Percentiles rank a stretch among this genome's conserved stretches.
phyloP scores from a whole-genome alignment of 2,888 invertebrate genomes.

The Platerodrilus igneus region DNA sequence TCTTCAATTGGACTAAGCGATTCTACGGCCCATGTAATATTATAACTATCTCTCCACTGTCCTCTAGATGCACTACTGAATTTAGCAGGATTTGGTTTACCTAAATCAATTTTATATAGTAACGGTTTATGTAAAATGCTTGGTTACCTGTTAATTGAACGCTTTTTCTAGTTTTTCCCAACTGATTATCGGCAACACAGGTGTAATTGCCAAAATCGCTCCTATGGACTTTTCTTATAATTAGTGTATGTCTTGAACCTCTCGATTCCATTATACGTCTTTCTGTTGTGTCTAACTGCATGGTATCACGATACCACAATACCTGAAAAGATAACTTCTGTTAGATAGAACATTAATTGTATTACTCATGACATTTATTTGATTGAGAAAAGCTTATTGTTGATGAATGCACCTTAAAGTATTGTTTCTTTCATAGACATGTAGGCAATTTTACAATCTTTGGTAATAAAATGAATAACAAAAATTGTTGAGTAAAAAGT shows the following conservation, averaged over 20 bases:
- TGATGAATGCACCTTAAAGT: too few relatives aligned
- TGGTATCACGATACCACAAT: constrained; percentile 64
- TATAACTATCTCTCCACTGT: constrained; percentile 57
- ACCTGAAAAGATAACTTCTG: too few relatives aligned
- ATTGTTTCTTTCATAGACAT: too few relatives aligned
- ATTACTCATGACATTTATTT: too few relatives aligned
- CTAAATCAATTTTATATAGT: constrained; percentile 38
- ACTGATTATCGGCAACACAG: constrained; percentile 64
- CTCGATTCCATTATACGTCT: constrained; percentile 62
- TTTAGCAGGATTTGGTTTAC: constrained; percentile 61
- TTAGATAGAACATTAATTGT: too few relatives aligned
- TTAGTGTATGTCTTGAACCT: constrained; percentile 62
- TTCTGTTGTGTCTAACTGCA: constrained; percentile 64
- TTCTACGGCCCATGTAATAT: constrained; percentile 64
- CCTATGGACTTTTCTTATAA: constrained; percentile 62
- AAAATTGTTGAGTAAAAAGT: too few relatives aligned
- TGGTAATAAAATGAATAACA: too few relatives aligned
- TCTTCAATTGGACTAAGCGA: constrained; percentile 64
- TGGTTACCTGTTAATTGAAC: constrained; percentile 59
- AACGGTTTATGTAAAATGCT: constrained; percentile 21
- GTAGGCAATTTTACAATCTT: too few relatives aligned
- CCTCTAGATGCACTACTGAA: constrained; percentile 61
- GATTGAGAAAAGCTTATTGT: too few relatives aligned
- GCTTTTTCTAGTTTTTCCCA: constrained; percentile 61
- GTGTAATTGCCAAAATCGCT: constrained; percentile 68